Conservation (phyloP, 2,113 vertebrate genomes). For the Candoia aspera region DNA sequence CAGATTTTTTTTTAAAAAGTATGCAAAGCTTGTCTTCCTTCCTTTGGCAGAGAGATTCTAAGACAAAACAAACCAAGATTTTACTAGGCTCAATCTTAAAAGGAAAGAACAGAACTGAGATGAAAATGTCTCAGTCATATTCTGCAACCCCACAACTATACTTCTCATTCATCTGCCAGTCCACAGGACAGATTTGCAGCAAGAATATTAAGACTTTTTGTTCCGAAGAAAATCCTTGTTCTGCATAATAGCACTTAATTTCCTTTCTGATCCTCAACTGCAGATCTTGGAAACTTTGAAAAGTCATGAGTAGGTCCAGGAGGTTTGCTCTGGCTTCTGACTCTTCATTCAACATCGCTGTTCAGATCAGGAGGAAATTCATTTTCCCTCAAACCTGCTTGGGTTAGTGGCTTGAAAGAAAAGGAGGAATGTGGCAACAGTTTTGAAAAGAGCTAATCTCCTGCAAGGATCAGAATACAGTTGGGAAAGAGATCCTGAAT, state of each 20-base stretch:
- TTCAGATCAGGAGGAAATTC: not conserved
- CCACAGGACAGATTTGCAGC: not conserved
- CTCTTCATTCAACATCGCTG: not conserved
- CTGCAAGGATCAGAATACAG: not conserved
- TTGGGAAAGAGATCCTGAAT: not conserved
- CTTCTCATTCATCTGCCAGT: too few species aligned
- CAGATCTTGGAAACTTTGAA: not conserved
- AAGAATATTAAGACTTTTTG: not conserved
- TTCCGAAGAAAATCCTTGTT: not conserved
- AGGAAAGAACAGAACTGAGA: not conserved
- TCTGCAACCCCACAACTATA: not conserved
- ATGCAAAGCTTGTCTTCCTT: not conserved
- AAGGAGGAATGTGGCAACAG: not conserved
- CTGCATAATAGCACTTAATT: not conserved
- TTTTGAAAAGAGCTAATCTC: not conserved
- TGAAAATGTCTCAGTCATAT: not conserved
- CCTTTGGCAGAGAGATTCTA: not conserved
- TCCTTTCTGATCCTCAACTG: not conserved
- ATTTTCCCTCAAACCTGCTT: not conserved
- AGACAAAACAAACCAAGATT: not conserved
- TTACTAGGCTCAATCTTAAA: not conserved
- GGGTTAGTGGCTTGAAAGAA: not conserved
- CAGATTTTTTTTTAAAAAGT: conserved; percentile 55
- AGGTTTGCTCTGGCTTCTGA: not conserved
- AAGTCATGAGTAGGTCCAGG: not conserved